Evolutionary conservation across 2,113 vertebrate species (phyloP), one percentile per base, ranked within the genome.

Genomic region (Bothrops jararaca): DNA sequence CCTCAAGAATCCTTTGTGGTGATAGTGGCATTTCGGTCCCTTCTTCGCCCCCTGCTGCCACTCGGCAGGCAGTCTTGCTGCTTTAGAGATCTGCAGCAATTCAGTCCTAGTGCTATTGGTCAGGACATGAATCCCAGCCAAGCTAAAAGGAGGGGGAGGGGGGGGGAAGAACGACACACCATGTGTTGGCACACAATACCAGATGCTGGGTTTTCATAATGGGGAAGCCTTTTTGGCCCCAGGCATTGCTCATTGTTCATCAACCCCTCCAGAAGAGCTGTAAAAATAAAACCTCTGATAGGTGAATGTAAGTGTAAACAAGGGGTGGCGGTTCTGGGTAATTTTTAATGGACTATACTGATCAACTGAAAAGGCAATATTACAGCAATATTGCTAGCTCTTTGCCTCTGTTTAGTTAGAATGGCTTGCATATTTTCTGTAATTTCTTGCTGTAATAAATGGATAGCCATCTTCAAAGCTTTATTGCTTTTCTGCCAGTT

Each of bases 191-290:
- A 87, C 89, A 92, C 91, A 92, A 91, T 90, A 93, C 88, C 91
- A 93, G 93, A 89, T 89, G 88, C 93, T 13, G 42, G 86, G 56
- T 89, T 91, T 92, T 85, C 53, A 64, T 93, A 86, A 86, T 87
- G 39, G 91, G 86, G 91, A 90, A 86, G 93, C 88, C 93, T 74
- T 90, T 92, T 92, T 93, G 58, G 91, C 93, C 88, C 6, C 48
- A 69, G 90, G 91, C 91, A 56, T 52, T 39, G 3, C 69, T 90
- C 80, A 90, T 93, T 90, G 91, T 90, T 90, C 60, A 92, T 74
- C 93, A 34, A 85, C 91, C 88, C 20, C 56, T 85, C 54, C 80
- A 85, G 74, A 91, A 86, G 88, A 86, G 74, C 45, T 69, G 74
- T 58, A 85, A 91, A 23, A 91, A 86, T 86, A 57, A 89, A 89